phyloP scores from a whole-genome alignment of 1,140 invertebrate species.

The Eulimnadia texana region DNA sequence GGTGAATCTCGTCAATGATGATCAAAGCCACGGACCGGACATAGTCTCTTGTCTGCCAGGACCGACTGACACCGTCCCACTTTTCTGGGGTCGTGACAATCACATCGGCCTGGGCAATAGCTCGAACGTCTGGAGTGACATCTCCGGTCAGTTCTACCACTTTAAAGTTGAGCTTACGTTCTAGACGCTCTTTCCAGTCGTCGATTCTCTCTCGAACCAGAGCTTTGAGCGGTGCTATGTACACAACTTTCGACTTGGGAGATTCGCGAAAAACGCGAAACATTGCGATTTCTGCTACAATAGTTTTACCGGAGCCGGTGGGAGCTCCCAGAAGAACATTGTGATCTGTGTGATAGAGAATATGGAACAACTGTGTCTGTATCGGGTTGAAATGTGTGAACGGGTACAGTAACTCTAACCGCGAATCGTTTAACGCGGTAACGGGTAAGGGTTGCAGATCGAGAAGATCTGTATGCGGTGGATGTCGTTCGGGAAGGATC shows the following conservation, averaged over 20 bases:
- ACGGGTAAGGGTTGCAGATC: constrained; percentile 81
- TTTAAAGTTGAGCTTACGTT: constrained; percentile 57
- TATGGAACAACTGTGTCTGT: constrained; percentile 97
- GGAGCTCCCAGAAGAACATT: constrained; percentile 94
- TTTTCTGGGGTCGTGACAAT: constrained; percentile 99
- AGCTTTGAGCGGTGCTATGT: constrained; percentile 97
- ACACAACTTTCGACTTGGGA: constrained; percentile 82
- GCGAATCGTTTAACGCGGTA: constrained; percentile 56
- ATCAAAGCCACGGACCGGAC: constrained; percentile 83
- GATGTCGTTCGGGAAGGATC: constrained; percentile 81
- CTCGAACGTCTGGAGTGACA: constrained; percentile 78
- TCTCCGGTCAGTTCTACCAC: constrained; percentile 96
- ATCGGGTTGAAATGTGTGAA: constrained; percentile 98
- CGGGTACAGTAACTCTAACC: constrained; percentile 67
- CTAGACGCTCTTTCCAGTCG: constrained; percentile 88
- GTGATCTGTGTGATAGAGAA: constrained; percentile 84
- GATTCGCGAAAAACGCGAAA: constrained; percentile 77
- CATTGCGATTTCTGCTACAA: constrained; percentile 94
- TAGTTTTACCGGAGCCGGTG: constrained; percentile 97
- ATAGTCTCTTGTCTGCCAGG: constrained; percentile 92
- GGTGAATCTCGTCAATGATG: constrained; percentile 96
- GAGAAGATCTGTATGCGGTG: constrained; percentile 84
- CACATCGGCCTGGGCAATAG: constrained; percentile 68
- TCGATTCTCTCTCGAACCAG: constrained; percentile 88
- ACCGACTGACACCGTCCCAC: constrained; percentile 96